phyloP scores from a whole-genome alignment of 2,113 vertebrate species.

The Podiceps cristatus region DNA sequence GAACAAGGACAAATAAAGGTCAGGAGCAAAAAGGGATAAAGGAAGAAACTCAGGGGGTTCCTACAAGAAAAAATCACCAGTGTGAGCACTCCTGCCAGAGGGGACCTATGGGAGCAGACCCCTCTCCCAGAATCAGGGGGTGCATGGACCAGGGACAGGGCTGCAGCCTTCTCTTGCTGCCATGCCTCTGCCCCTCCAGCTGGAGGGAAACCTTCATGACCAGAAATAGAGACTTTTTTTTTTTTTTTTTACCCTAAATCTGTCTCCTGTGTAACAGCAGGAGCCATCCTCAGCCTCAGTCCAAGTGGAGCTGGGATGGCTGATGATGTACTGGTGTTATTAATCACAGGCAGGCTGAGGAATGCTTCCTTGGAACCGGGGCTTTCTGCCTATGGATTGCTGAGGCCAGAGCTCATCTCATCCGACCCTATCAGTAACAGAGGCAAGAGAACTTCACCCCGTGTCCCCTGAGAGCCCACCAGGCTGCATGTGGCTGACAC shows the following conservation, averaged over 20 bases:
- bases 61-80: not conserved
- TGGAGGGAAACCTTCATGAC: not conserved
- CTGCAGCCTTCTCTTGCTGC: not conserved
- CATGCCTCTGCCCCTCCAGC: not conserved
- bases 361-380: not conserved
- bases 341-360: constrained; percentile 5
- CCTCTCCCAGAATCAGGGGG: accelerated
- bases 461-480: not conserved
- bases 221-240: not conserved
- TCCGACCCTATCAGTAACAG: not conserved
- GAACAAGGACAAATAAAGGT: not conserved
- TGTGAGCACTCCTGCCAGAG: not conserved
- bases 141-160: not conserved
- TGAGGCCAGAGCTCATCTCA: not conserved
- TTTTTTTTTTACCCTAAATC: not conserved
- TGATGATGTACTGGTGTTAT: not conserved
- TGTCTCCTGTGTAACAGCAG: not conserved
- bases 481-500: not conserved
- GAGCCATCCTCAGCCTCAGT: not conserved
- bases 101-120: not conserved
- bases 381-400: not conserved
- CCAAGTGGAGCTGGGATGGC: not conserved
- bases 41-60: not conserved
- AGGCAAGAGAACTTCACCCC: not conserved
- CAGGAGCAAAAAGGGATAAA: not conserved